Conservation (phyloP, 2,888 invertebrate species). For the Torymus texanus region DNA sequence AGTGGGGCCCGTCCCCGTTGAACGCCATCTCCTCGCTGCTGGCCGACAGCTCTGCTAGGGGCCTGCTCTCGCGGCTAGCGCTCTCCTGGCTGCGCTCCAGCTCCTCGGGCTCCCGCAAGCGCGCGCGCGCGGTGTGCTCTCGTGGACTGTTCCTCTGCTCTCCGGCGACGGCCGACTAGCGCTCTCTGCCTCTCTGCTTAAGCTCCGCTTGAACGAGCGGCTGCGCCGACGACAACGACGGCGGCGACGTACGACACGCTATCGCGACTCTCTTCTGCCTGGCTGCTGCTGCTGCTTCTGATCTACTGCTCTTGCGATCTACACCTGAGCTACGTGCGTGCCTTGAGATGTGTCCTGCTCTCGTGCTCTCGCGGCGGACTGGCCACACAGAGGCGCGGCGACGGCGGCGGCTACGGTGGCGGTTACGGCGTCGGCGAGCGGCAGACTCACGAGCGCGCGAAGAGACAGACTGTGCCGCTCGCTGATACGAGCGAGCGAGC, state of each 20-base stretch:
- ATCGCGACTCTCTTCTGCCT: not conserved
- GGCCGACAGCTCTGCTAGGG: slow-evolving; percentile 26
- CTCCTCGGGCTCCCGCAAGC: not conserved
- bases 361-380: no score
- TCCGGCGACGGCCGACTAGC: not conserved
- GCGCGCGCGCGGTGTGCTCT: slow-evolving; percentile 10
- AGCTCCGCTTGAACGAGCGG: no score
- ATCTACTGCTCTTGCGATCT: not conserved
- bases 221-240: no score
- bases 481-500: not conserved
- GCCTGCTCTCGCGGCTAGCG: not conserved
- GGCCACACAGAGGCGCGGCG: no score
- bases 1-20: slow-evolving; percentile 76
- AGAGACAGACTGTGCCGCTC: no score
- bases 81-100: not conserved
- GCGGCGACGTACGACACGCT: not conserved
- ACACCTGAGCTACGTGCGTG: no score
- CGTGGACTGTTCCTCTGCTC: not conserved
- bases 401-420: not conserved
- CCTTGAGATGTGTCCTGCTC: no score
- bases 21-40: slow-evolving; percentile 72
- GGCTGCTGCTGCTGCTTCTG: no score
- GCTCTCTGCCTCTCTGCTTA: no score
- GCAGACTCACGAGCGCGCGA: no score
- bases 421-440: not conserved